A percentile compares a stretch with the other conserved stretches of the same genome.
phyloP scores from a whole-genome alignment of 2,888 invertebrate species.

The Camponotus fellah region DNA sequence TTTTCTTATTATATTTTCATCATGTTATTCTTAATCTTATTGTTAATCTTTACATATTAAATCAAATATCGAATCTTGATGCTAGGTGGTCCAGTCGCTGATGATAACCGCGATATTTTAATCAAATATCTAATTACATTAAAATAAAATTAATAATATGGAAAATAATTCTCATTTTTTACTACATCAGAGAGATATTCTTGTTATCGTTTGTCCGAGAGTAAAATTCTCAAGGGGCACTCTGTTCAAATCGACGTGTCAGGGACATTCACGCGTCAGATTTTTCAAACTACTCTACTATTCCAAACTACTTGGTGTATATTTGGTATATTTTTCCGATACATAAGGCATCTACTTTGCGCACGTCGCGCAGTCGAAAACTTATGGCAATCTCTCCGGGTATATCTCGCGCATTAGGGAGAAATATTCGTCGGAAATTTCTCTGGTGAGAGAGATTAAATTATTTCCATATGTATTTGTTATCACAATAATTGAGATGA shows the following conservation, averaged over 20 bases:
- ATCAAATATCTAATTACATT: background rate
- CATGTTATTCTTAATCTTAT: background rate
- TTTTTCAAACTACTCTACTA: slow-evolving; percentile 24
- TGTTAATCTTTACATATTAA: background rate
- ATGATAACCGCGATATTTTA: background rate
- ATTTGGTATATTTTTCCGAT: slow-evolving; percentile 51
- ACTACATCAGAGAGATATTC: slow-evolving; percentile 4
- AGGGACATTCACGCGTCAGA: slow-evolving; percentile 40
- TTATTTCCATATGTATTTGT: background rate
- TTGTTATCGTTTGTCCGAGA: slow-evolving; percentile 23
- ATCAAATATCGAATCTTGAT: background rate
- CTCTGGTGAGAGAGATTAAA: slow-evolving; percentile 13
- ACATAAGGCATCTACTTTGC: slow-evolving; percentile 32
- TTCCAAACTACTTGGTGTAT: slow-evolving; percentile 32
- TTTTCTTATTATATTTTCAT: background rate
- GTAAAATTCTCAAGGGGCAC: slow-evolving; percentile 39
- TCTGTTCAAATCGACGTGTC: slow-evolving; percentile 45
- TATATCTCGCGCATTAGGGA: slow-evolving; percentile 16
- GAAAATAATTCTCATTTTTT: slow-evolving; percentile 32
- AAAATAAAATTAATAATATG: background rate
- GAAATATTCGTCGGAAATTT: slow-evolving; percentile 37
- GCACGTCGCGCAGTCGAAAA: slow-evolving; percentile 9
- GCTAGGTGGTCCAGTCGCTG: background rate
- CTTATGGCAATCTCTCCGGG: slow-evolving; percentile 32
- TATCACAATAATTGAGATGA: slow-evolving; percentile 17